Conservation (phyloP, 2,797 vertebrate genomes). For the Lagocephalus sceleratus region DNA sequence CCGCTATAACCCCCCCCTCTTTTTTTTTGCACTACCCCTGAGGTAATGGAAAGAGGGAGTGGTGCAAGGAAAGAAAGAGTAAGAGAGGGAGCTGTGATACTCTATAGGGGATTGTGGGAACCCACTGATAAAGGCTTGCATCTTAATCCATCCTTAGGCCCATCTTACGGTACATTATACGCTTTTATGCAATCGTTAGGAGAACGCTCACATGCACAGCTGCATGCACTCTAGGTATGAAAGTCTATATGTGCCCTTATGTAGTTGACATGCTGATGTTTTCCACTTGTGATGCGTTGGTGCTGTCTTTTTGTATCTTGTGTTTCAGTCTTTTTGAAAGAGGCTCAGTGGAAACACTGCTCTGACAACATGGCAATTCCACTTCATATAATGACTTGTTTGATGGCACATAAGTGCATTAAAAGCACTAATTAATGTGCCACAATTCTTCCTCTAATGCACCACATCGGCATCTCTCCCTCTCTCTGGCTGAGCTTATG, state of each 20-base stretch:
- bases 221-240: conserved; percentile 24
- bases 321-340: conserved; percentile 44
- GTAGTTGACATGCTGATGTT: conserved; percentile 69
- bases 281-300: conserved; percentile 31
- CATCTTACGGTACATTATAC: conserved; percentile 59
- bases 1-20: conserved; percentile 17
- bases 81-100: conserved; percentile 43
- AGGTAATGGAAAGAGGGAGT: conserved; percentile 47
- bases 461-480: conserved; percentile 32
- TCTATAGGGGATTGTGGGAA: conserved; percentile 78
- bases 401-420: conserved; percentile 61
- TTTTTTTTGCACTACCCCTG: conserved; percentile 38
- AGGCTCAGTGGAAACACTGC: conserved; percentile 26
- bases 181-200: conserved; percentile 73
- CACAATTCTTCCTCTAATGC: conserved; percentile 45
- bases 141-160: conserved; percentile 79
- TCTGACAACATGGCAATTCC: conserved; percentile 36
- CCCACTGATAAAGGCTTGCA: conserved; percentile 73
- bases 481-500: conserved; percentile 44
- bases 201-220: conserved; percentile 37
- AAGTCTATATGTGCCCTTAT: conserved; percentile 35
- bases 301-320: conserved; percentile 33
- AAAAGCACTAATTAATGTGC: conserved; percentile 65
- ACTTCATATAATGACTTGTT: conserved; percentile 46
- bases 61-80: conserved; percentile 23